Evolutionary conservation across 2,888 invertebrate species (phyloP), one percentile per base, ranked within the genome.

Genomic region (Julus scandinavius): DNA sequence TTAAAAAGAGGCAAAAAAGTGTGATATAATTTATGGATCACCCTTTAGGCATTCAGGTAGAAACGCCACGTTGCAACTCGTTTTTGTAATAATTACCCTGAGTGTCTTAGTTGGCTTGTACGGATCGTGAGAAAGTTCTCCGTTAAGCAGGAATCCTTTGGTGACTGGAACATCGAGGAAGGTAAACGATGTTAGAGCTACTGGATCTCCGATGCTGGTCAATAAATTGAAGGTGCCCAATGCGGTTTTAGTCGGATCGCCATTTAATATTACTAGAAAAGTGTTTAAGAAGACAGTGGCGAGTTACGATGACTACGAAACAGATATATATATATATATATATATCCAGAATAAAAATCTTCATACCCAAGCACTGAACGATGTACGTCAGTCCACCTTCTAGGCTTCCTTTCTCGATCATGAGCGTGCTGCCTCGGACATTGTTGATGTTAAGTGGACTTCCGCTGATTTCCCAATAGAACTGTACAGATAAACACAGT

Each of bases 381-480:
- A 87, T 45, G 41, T 87, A 87, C 15, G 20, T 40, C 41, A 40
- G 17, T 58, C 63, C 63, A 7, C 87, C 87, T 87, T 87, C 72
- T 13, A 87, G 80, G 72, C 87, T 87, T 40, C 87, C 87, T 87
- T 80, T 58, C 17, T 40, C 29, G 15, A 87, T 40, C 80, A 3
- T 87, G 11, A 87, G 2, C 38, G 41, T n/a, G 38, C 9, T 40
- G 2, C 87, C 87, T 4, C 87, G 45, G 72, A 45, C 72, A 41
- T 40, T 20, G 38, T 45, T 45, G 40, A 80, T 38, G 45, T 17
- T 45, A 7, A 63, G n/a, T 11, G 72, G 20, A 80, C 87, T 87
- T 20, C 87, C 87, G n/a, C 40, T 20, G 45, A 87, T 80, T 80
- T 87, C 80, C 87, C 87, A 87, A 72, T 87, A 87, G 17, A 72